These are phyloP conservation scores for Sinodicranocentrus sp. DNA, from an alignment of 2,888 invertebrate species.

Conservation along the genomic window DNA sequence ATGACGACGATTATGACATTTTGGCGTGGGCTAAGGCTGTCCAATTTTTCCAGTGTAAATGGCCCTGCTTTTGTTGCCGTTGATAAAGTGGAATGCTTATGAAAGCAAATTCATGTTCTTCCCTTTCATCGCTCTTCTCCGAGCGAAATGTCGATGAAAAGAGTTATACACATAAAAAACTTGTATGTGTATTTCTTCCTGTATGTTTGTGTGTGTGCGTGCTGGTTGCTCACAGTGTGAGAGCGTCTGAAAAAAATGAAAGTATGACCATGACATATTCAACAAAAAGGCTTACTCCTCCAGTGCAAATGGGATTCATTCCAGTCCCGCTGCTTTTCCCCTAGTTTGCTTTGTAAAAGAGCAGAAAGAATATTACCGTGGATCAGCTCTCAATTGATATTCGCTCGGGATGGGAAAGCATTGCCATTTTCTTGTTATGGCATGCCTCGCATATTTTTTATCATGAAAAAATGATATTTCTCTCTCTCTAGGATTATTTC, in stretches of 20 bases:
- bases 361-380: background rate
- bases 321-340: background rate
- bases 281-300: background rate
- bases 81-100: slow-evolving; percentile 59
- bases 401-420: too few relatives aligned
- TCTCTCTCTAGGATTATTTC: slow-evolving; percentile 15
- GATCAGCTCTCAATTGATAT: background rate
- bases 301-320: background rate
- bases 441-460: background rate
- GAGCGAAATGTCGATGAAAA: too few relatives aligned
- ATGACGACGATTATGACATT: slow-evolving; percentile 56
- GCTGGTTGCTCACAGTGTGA: background rate
- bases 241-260: background rate
- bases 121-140: slow-evolving; percentile 37
- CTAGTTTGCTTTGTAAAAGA: background rate
- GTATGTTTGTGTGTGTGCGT: too few relatives aligned
- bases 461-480: background rate
- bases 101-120: slow-evolving; percentile 57
- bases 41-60: slow-evolving; percentile 49
- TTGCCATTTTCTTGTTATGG: too few relatives aligned
- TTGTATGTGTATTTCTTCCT: too few relatives aligned
- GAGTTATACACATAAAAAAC: too few relatives aligned
- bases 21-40: slow-evolving; percentile 61
- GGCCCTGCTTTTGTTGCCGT: slow-evolving; percentile 24
- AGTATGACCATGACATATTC: too few relatives aligned